phyloP scores from a whole-genome alignment of 2,113 vertebrate genomes.

The Coreoperca whiteheadi region DNA sequence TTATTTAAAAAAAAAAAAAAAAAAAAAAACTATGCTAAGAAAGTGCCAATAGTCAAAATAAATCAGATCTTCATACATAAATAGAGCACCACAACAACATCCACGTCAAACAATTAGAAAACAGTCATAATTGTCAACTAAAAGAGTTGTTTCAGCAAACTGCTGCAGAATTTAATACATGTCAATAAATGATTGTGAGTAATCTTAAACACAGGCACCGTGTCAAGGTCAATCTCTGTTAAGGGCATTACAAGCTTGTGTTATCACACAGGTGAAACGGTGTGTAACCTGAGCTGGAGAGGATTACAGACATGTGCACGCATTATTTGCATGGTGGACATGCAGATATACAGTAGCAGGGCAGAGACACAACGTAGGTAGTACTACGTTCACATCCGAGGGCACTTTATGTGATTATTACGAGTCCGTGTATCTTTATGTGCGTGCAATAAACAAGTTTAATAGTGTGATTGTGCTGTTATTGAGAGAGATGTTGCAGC shows the following conservation, averaged over 20 bases:
- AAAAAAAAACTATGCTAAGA: neutral
- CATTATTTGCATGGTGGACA: conserved; percentile 31
- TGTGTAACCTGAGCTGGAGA: conserved; percentile 49
- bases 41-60: neutral
- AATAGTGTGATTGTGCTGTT: neutral
- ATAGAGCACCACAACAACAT: neutral
- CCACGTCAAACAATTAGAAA: neutral
- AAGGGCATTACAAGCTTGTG: conserved; percentile 61
- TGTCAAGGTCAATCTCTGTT: conserved; percentile 65
- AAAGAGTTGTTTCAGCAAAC: neutral
- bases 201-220: neutral
- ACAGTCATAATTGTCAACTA: neutral
- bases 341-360: neutral
- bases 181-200: conserved; percentile 4
- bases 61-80: neutral
- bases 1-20: neutral
- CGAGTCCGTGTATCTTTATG: neutral
- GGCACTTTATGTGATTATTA: neutral
- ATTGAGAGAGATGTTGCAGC: neutral
- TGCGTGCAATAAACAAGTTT: neutral
- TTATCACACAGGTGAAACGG: conserved; percentile 42
- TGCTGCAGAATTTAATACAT: neutral
- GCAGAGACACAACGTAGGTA: neutral
- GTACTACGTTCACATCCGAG: neutral
- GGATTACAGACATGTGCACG: conserved; percentile 34